phyloP scores from a whole-genome alignment of 2,113 vertebrate genomes.

The Amphiprion ocellaris region DNA sequence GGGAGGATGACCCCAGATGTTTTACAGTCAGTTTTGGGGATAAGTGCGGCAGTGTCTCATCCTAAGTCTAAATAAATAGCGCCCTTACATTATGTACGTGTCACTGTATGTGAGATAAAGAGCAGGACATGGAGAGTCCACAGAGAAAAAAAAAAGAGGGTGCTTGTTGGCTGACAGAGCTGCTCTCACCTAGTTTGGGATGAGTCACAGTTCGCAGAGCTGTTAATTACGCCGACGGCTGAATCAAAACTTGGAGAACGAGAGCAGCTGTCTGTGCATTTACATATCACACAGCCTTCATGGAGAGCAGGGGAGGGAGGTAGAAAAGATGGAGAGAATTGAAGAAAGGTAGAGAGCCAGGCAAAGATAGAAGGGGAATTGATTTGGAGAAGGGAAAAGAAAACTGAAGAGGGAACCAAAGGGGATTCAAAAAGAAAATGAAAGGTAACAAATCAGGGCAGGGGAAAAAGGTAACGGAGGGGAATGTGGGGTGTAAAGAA shows the following conservation, averaged over 20 bases:
- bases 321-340: constrained; percentile 45
- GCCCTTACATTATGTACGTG: not conserved
- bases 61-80: constrained; percentile 21
- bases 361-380: constrained; percentile 37
- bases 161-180: constrained; percentile 67
- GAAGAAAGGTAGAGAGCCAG: constrained; percentile 35
- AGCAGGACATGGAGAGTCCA: constrained; percentile 21
- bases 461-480: constrained; percentile 6
- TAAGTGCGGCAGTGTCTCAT: constrained; percentile 19
- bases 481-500: constrained; percentile 16
- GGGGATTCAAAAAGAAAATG: constrained; percentile 43
- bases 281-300: constrained; percentile 82
- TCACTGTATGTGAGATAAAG: constrained; percentile 3
- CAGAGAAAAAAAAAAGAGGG: constrained; percentile 13
- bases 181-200: constrained; percentile 78
- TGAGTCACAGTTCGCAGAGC: constrained; percentile 78
- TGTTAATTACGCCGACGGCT: constrained; percentile 81
- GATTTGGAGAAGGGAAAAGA: constrained; percentile 34
- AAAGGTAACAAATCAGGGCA: constrained; percentile 47
- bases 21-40: constrained; percentile 10
- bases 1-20: constrained; percentile 22
- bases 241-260: constrained; percentile 79
- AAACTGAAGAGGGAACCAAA: constrained; percentile 35
- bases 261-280: constrained; percentile 84
- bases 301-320: constrained; percentile 50